phyloP scores from a whole-genome alignment of 2,113 vertebrate species.

The Eublepharis macularius region DNA sequence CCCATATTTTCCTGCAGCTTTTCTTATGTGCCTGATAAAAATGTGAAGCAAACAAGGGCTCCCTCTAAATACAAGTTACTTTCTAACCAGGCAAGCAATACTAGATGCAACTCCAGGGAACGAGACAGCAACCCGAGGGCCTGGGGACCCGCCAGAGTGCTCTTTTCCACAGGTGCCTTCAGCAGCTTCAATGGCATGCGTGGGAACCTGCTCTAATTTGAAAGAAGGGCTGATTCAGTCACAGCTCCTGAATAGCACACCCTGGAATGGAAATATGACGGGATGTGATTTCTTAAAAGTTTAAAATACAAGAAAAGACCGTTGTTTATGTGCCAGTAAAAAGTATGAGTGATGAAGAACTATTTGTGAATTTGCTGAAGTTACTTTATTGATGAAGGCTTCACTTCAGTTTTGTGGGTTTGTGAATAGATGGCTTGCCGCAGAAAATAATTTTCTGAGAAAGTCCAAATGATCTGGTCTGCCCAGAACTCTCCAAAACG shows the following conservation, averaged over 20 bases:
- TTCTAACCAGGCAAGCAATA: not conserved
- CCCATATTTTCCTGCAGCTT: not conserved
- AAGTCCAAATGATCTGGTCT: too few relatives aligned
- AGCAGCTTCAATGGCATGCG: too few relatives aligned
- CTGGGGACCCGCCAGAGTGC: not conserved
- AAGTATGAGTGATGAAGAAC: not conserved
- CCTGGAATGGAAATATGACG: not conserved
- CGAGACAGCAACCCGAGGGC: not conserved
- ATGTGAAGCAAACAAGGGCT: not conserved
- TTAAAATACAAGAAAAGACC: not conserved
- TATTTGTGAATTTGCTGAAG: too few relatives aligned
- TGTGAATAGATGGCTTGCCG: too few relatives aligned
- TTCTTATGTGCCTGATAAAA: not conserved
- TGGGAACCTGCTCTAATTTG: not conserved
- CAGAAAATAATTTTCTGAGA: too few relatives aligned
- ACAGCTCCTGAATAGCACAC: conserved; percentile 3
- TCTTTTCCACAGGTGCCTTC: not conserved
- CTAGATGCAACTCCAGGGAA: not conserved
- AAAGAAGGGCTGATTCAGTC: not conserved
- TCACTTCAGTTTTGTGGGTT: too few relatives aligned
- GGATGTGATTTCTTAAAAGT: not conserved
- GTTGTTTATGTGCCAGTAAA: too few relatives aligned
- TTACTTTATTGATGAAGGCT: too few relatives aligned
- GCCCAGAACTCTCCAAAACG: too few relatives aligned
- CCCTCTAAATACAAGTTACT: not conserved